These are phyloP conservation scores for Cotesia typhae DNA, from an alignment of 1,140 invertebrate species.

Conservation along the genomic window DNA sequence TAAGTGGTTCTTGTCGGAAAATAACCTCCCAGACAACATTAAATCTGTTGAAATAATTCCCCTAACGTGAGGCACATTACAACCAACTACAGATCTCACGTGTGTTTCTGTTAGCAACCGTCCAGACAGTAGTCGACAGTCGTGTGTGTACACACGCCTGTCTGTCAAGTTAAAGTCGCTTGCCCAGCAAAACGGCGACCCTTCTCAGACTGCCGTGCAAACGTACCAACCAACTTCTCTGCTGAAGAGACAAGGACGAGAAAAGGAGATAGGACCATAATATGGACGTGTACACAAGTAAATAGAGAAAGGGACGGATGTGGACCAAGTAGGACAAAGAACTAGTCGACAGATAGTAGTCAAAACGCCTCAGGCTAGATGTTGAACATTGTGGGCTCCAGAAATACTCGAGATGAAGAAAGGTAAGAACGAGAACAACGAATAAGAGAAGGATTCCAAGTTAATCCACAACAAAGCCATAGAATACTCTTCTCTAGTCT, in stretches of 20 bases:
- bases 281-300: neutral
- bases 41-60: neutral
- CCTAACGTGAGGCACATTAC: neutral
- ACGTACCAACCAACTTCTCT: slow-evolving; percentile 5
- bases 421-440: slow-evolving; percentile 6
- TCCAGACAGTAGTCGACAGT: neutral
- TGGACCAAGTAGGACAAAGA: slow-evolving; percentile 3
- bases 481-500: slow-evolving; percentile 27
- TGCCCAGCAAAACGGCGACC: slow-evolving; percentile 14
- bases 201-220: slow-evolving; percentile 30
- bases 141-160: slow-evolving; percentile 28
- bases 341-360: slow-evolving; percentile 14
- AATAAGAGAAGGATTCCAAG: slow-evolving; percentile 39
- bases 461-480: slow-evolving; percentile 48
- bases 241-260: slow-evolving; percentile 17
- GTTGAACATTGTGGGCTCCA: slow-evolving; percentile 25
- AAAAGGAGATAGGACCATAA: neutral
- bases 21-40: no score
- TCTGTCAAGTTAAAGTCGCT: slow-evolving; percentile 24
- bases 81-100: neutral
- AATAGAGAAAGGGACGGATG: slow-evolving; percentile 7
- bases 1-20: no score
- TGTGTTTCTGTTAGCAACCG: neutral
- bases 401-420: neutral
- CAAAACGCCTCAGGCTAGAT: slow-evolving; percentile 26